Percentiles rank a stretch among this genome's conserved stretches.
Conservation (phyloP, 2,888 invertebrate genomes). For the Drosophila recens region DNA sequence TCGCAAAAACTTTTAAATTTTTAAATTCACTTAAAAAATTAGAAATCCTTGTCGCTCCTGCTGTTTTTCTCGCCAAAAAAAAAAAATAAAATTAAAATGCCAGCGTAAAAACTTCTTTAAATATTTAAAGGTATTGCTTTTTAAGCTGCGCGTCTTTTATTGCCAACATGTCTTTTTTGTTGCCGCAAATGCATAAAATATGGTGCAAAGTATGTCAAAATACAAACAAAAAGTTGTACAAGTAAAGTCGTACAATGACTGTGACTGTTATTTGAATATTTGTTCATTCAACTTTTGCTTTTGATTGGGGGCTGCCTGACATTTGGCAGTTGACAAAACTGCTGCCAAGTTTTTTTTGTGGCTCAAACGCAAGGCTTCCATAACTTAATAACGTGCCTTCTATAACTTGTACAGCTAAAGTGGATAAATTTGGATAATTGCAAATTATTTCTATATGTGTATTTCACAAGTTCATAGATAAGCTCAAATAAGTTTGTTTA, state of each 20-base stretch:
- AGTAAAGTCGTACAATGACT: constrained; percentile 27
- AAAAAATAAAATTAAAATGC: constrained; percentile 5
- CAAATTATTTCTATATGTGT: background rate
- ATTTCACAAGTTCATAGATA: background rate
- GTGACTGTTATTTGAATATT: constrained; percentile 45
- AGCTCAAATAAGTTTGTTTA: background rate
- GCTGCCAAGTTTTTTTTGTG: constrained; percentile 15
- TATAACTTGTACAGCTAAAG: background rate
- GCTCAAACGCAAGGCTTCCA: background rate
- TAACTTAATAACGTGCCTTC: constrained; percentile 20
- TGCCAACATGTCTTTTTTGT: constrained; percentile 14
- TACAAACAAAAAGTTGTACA: constrained; percentile 46
- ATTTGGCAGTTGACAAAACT: constrained; percentile 41
- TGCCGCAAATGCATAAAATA: constrained; percentile 18
- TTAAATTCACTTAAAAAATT: constrained; percentile 79
- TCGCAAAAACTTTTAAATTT: constrained; percentile 66
- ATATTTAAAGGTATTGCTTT: constrained; percentile 67
- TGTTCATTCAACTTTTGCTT: constrained; percentile 37
- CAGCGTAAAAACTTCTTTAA: constrained; percentile 49
- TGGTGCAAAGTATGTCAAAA: constrained; percentile 38
- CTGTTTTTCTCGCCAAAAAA: background rate
- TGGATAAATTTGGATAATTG: constrained; percentile 14
- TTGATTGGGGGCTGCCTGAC: constrained; percentile 32
- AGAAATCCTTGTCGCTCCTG: constrained; percentile 38
- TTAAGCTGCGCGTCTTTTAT: constrained; percentile 38